A percentile compares a stretch with the other conserved stretches of the same genome.
phyloP scores from a whole-genome alignment of 2,888 invertebrate genomes.

The Drosophila hamatofila region DNA sequence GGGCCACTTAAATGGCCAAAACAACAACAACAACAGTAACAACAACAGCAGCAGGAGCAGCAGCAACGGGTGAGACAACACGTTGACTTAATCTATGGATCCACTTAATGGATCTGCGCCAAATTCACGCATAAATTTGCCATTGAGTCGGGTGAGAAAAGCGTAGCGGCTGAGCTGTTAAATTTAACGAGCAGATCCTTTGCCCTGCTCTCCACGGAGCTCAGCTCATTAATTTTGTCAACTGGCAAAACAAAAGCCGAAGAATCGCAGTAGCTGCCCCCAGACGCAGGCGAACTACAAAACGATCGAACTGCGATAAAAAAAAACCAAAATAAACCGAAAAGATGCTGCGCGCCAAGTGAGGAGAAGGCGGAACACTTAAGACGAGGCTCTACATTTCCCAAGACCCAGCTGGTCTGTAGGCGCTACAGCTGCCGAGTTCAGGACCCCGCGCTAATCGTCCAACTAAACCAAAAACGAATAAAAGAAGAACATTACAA shows the following conservation, averaged over 20 bases:
- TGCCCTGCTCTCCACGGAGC: conserved; percentile 6
- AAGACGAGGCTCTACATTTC: conserved; percentile 3
- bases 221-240: conserved; percentile 79
- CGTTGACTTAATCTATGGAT: conserved; percentile 71
- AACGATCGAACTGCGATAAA: conserved; percentile 73
- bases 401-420: conserved; percentile 36
- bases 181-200: conserved; percentile 70
- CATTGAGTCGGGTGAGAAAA: conserved; percentile 63
- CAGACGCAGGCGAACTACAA: conserved; percentile 69
- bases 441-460: conserved; percentile 62
- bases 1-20: conserved; percentile 53
- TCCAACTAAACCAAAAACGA: conserved; percentile 26
- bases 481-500: not conserved
- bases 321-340: conserved; percentile 19
- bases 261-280: conserved; percentile 75
- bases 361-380: conserved; percentile 1
- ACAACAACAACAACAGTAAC: conserved; percentile 17
- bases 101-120: conserved; percentile 83
- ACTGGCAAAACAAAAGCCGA: conserved; percentile 57
- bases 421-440: conserved; percentile 27
- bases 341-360: conserved; percentile 4
- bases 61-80: conserved; percentile 34
- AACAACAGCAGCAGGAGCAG: conserved; percentile 31
- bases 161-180: conserved; percentile 72
- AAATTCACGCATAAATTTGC: conserved; percentile 82